Conservation (phyloP, 2,113 vertebrate species). For the Sminthopsis crassicaudata region DNA sequence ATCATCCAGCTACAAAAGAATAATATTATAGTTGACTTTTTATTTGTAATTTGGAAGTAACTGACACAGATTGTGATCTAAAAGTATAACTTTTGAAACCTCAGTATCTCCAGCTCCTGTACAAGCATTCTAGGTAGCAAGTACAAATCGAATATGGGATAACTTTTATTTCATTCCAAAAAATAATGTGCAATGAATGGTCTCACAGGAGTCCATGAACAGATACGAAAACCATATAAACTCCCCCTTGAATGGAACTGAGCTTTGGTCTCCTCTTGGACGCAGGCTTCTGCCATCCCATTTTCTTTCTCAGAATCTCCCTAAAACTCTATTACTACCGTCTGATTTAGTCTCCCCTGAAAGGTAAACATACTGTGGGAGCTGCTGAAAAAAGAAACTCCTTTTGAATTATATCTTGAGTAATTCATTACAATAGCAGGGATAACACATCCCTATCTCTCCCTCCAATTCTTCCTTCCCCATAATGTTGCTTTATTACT, state of each 20-base stretch:
- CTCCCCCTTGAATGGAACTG: not conserved
- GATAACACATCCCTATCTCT: not conserved
- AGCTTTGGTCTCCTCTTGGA: not conserved
- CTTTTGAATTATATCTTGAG: not conserved
- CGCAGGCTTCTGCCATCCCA: not conserved
- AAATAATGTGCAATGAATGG: not conserved
- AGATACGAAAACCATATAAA: not conserved
- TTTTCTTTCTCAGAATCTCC: not conserved
- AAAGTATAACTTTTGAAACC: not conserved
- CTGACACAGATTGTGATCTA: not conserved
- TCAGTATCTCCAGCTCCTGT: not conserved
- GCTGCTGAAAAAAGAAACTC: not conserved
- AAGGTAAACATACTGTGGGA: not conserved
- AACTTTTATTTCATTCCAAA: not conserved
- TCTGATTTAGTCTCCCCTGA: not conserved
- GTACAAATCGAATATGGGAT: not conserved
- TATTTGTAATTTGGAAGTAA: not conserved
- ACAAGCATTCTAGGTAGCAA: not conserved
- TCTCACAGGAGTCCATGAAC: not conserved
- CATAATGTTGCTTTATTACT: not conserved
- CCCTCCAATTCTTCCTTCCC: not conserved
- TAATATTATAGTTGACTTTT: not conserved
- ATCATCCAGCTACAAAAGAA: not conserved
- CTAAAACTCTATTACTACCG: not conserved
- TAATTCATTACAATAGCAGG: not conserved